Percentiles rank a stretch among this genome's conserved stretches.
Conservation (phyloP, 2,797 vertebrate genomes). For the Rhinophrynus dorsalis region DNA sequence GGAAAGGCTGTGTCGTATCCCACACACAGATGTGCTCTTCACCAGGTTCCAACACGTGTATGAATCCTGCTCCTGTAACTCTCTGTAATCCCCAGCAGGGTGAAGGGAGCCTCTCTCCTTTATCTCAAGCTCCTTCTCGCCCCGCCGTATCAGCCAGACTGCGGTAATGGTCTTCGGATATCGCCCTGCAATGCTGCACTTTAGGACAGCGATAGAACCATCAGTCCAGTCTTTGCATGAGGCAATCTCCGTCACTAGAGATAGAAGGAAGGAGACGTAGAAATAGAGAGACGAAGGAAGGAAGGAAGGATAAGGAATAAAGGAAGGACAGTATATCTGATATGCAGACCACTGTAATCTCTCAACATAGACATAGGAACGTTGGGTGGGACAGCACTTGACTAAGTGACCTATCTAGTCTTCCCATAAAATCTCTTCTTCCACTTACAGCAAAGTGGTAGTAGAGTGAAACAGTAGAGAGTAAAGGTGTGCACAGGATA, state of each 20-base stretch:
- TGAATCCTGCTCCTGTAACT: slow-evolving; percentile 29
- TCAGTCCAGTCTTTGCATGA: slow-evolving; percentile 40
- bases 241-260: slow-evolving; percentile 27
- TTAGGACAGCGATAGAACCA: slow-evolving; percentile 19
- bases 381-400: too few relatives aligned
- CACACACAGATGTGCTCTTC: slow-evolving; percentile 18
- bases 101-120: slow-evolving; percentile 23
- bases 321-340: too few relatives aligned
- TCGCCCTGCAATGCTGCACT: slow-evolving; percentile 25
- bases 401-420: too few relatives aligned
- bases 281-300: too few relatives aligned
- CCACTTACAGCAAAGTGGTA: too few relatives aligned
- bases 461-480: too few relatives aligned
- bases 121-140: slow-evolving; percentile 34
- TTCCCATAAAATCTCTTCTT: too few relatives aligned
- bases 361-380: too few relatives aligned
- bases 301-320: too few relatives aligned
- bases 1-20: slow-evolving; percentile 24
- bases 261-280: not conserved
- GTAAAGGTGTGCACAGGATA: too few relatives aligned
- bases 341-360: too few relatives aligned
- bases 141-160: slow-evolving; percentile 23
- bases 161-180: slow-evolving; percentile 29
- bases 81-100: slow-evolving; percentile 26
- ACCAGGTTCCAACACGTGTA: slow-evolving; percentile 36